A percentile compares a stretch with the other conserved stretches of the same genome.
phyloP scores from a whole-genome alignment of 2,113 vertebrate genomes.

The Mellivora capensis region DNA sequence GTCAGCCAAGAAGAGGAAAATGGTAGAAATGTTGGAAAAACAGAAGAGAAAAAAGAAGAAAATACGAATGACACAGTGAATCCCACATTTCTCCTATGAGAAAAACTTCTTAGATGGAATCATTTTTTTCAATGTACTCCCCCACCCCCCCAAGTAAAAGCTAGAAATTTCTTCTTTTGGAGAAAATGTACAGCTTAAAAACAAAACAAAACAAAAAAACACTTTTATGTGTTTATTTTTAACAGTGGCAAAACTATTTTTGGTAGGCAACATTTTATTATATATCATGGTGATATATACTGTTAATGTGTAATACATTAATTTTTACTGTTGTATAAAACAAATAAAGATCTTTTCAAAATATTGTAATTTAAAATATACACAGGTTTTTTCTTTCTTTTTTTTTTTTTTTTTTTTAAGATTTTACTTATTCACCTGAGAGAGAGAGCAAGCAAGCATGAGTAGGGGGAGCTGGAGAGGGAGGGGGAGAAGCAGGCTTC shows the following conservation, averaged over 20 bases:
- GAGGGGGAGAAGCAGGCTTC: too few species aligned
- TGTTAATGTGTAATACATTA: neutral
- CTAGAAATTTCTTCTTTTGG: neutral
- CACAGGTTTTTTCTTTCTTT: too few species aligned
- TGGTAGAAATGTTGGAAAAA: slow-evolving; percentile 34
- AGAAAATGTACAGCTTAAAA: slow-evolving; percentile 20
- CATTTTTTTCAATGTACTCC: neutral
- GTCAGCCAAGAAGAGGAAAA: slow-evolving; percentile 60
- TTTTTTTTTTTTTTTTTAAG: too few species aligned
- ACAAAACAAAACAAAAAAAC: neutral
- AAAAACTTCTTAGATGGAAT: neutral
- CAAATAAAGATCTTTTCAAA: slow-evolving; percentile 42
- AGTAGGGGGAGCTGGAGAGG: too few species aligned
- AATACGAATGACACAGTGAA: slow-evolving; percentile 13
- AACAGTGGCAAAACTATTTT: slow-evolving; percentile 17
- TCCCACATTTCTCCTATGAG: neutral
- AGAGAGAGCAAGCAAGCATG: too few species aligned
- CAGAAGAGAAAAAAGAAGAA: slow-evolving; percentile 76
- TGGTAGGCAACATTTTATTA: neutral
- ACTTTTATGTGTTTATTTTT: neutral
- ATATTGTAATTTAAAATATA: neutral
- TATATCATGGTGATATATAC: neutral
- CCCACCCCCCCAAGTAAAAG: neutral
- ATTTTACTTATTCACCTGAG: too few species aligned
- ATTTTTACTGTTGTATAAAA: slow-evolving; percentile 33